Percentiles rank a stretch among this genome's conserved stretches.
phyloP scores from a whole-genome alignment of 2,888 invertebrate genomes.

The Folsomia candida region DNA sequence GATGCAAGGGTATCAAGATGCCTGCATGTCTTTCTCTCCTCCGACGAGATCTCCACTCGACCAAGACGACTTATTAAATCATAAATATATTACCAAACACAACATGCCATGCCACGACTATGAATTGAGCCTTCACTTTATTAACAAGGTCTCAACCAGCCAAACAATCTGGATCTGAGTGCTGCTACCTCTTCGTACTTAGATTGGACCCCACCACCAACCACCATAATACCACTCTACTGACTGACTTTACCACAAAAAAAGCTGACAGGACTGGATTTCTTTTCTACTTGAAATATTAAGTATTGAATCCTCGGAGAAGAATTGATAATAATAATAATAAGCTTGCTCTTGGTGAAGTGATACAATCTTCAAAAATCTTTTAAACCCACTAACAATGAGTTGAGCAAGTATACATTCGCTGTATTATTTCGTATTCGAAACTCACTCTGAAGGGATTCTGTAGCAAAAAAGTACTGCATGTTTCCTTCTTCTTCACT shows the following conservation, averaged over 20 bases:
- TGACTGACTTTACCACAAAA: neutral
- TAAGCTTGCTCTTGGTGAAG: neutral
- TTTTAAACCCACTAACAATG: constrained; percentile 4
- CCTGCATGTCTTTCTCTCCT: no score
- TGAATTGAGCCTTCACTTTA: constrained; percentile 5
- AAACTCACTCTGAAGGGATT: neutral
- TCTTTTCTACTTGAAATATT: neutral
- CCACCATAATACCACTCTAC: no score
- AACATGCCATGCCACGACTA: constrained; percentile 1
- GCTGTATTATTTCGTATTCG: no score
- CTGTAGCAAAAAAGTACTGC: no score
- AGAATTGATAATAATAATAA: neutral
- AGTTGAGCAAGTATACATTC: neutral
- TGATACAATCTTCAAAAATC: neutral
- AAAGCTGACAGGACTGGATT: constrained; percentile 4
- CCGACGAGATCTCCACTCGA: neutral
- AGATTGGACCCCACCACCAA: neutral
- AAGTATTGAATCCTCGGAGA: neutral
- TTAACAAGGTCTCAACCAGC: constrained; percentile 4
- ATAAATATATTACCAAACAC: neutral
- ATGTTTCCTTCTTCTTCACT: neutral
- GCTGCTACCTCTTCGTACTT: neutral
- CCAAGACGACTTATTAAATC: constrained; percentile 1
- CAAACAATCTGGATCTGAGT: constrained; percentile 4
- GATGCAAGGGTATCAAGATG: no score